Percentiles rank a stretch among this genome's conserved stretches.
Conservation (phyloP, 2,888 invertebrate genomes). For the Drosophila nr. perissopoda region DNA sequence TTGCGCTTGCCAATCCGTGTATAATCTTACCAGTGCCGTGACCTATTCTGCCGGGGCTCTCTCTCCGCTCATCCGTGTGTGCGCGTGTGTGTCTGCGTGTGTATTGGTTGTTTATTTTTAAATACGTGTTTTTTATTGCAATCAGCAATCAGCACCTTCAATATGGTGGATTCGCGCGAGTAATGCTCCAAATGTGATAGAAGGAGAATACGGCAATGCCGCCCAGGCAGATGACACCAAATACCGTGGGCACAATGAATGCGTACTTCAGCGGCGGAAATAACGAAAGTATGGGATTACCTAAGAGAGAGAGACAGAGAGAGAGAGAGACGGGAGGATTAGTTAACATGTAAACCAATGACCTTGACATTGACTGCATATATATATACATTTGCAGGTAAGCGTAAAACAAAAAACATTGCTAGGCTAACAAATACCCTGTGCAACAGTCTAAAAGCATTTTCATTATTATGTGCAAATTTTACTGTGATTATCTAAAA, state of each 20-base stretch:
- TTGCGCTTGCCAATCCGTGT: slow-evolving; percentile 24
- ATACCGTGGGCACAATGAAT: slow-evolving; percentile 87
- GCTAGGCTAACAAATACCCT: slow-evolving; percentile 5
- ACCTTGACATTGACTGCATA: slow-evolving; percentile 51
- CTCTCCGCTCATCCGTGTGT: slow-evolving; percentile 9
- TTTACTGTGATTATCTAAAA: neutral
- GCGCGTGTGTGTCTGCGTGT: neutral
- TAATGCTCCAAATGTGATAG: slow-evolving; percentile 86
- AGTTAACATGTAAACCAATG: slow-evolving; percentile 33
- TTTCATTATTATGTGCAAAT: no score
- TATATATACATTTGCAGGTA: slow-evolving; percentile 23
- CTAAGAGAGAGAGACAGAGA: slow-evolving; percentile 76
- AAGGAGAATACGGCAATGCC: slow-evolving; percentile 88
- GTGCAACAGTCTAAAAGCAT: neutral
- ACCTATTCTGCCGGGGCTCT: slow-evolving; percentile 29
- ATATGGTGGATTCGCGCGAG: slow-evolving; percentile 45
- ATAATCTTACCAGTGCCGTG: slow-evolving; percentile 41
- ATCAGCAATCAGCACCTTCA: neutral
- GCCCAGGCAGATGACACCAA: slow-evolving; percentile 88
- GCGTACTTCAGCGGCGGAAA: slow-evolving; percentile 87
- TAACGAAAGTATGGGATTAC: slow-evolving; percentile 85
- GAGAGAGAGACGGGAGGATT: slow-evolving; percentile 7
- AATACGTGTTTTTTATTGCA: neutral
- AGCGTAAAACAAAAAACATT: neutral
- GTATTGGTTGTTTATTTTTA: slow-evolving; percentile 27